phyloP scores from a whole-genome alignment of 2,888 invertebrate genomes.

The Agriopis marginaria region DNA sequence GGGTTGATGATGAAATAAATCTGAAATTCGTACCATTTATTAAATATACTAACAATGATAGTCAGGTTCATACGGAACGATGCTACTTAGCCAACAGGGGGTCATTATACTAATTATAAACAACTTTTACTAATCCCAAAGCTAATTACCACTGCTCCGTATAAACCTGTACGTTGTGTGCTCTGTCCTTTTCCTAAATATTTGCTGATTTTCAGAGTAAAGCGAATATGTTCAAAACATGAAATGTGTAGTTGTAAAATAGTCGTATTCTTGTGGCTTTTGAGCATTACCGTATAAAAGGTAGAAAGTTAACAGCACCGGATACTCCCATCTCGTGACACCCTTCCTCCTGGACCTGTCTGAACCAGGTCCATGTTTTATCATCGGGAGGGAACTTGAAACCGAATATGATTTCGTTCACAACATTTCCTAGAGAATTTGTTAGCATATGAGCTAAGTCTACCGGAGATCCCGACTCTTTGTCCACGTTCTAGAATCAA shows the following conservation, averaged over 20 bases:
- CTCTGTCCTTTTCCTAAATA: too few species aligned
- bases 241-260: too few species aligned
- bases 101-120: too few species aligned
- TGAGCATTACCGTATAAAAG: slow-evolving; percentile 88
- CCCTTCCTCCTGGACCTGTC: slow-evolving; percentile 93
- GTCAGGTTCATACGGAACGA: too few species aligned
- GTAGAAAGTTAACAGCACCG: slow-evolving; percentile 94
- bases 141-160: too few species aligned
- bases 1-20: slow-evolving; percentile 87
- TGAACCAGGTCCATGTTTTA: slow-evolving; percentile 91
- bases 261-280: background rate
- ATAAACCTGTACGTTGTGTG: too few species aligned
- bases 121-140: too few species aligned
- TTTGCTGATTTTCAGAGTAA: too few species aligned
- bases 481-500: slow-evolving; percentile 66
- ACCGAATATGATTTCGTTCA: slow-evolving; percentile 93
- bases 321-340: slow-evolving; percentile 93
- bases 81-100: too few species aligned
- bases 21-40: slow-evolving; percentile 66
- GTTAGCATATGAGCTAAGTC: slow-evolving; percentile 86
- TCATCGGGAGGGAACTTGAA: slow-evolving; percentile 89
- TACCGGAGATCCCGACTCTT: slow-evolving; percentile 61
- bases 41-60: too few species aligned
- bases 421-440: slow-evolving; percentile 92
- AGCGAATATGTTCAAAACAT: too few species aligned